Evolutionary conservation across 2,113 vertebrate species (phyloP).

Genomic region (Mormyrus iriodes): DNA sequence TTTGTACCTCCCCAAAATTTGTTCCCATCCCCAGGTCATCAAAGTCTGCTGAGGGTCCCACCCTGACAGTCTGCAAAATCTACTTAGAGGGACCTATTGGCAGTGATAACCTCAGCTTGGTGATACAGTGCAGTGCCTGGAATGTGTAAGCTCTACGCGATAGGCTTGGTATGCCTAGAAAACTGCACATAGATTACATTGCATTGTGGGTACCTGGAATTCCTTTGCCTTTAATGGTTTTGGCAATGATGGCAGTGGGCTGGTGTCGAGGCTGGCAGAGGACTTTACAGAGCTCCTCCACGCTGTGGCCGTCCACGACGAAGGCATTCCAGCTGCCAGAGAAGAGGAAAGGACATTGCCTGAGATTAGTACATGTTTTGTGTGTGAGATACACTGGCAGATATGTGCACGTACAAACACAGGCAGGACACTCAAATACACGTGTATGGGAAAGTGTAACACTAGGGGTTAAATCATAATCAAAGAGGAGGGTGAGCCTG

Average conservation of each 20-base stretch:
- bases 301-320: conserved; percentile 74
- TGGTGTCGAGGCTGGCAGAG: conserved; percentile 71
- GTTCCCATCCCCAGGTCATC: background rate
- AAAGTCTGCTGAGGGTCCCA: background rate
- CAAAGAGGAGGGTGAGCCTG: background rate
- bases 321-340: conserved; percentile 75
- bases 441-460: background rate
- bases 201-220: conserved; percentile 58
- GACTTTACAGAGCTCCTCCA: conserved; percentile 71
- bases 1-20: background rate
- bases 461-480: background rate
- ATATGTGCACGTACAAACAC: background rate
- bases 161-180: background rate
- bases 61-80: too few relatives aligned
- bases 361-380: background rate
- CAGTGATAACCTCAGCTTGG: background rate
- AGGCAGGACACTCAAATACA: background rate
- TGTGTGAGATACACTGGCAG: background rate
- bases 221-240: conserved; percentile 77
- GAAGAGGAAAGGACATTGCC: background rate
- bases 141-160: background rate
- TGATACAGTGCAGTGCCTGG: background rate
- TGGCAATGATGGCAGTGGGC: conserved; percentile 79
- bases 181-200: background rate
- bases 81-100: background rate